These are phyloP conservation scores for Monoplex corrugatus DNA, from an alignment of 2,888 invertebrate species.

Conservation along the genomic window DNA sequence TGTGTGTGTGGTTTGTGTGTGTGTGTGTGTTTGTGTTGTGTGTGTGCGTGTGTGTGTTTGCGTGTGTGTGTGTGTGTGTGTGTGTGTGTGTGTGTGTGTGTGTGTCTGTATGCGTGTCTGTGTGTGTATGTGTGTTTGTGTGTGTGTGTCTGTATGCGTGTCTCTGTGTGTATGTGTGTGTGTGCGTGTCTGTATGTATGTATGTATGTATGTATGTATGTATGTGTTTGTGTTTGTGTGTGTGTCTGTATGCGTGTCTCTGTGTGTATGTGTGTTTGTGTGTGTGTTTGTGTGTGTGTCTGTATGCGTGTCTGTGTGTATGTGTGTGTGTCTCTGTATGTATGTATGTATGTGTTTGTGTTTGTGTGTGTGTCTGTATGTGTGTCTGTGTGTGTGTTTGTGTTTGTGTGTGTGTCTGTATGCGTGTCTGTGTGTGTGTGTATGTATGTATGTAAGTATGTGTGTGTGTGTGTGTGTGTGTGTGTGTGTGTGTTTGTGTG, in stretches of 20 bases:
- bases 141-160: not conserved
- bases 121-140: not conserved
- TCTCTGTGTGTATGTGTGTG: not conserved
- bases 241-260: not conserved
- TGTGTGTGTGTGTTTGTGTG: not conserved
- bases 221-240: no score
- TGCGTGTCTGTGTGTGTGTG: not conserved
- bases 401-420: not conserved
- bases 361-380: not conserved
- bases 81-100: conserved; percentile 21
- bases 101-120: no score
- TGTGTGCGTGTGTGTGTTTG: not conserved
- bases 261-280: not conserved
- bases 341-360: no score
- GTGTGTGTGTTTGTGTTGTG: no score
- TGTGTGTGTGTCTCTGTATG: no score
- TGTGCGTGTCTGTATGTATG: conserved; percentile 6
- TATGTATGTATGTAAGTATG: not conserved
- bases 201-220: no score
- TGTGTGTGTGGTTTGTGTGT: no score
- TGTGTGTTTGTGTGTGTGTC: not conserved
- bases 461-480: not conserved
- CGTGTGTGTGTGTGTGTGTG: conserved; percentile 1
- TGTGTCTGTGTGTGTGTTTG: not conserved
- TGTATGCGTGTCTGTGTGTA: conserved; percentile 15